These are phyloP conservation scores for Gorsachius magnificus DNA, from an alignment of 2,797 vertebrate species.

Conservation along the genomic window DNA sequence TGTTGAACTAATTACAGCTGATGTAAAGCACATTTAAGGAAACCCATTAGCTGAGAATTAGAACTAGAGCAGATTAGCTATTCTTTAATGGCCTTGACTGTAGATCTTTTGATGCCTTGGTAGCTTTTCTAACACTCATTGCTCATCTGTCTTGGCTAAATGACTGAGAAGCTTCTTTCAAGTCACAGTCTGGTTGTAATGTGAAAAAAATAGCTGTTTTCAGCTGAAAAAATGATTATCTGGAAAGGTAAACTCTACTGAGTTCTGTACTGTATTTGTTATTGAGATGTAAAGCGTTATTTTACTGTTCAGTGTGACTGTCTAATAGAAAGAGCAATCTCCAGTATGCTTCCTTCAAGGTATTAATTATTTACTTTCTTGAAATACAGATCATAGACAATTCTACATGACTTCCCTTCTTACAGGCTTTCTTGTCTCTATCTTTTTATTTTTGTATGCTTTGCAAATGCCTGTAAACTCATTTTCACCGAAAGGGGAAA, in stretches of 20 bases:
- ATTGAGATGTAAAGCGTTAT: constrained; percentile 27
- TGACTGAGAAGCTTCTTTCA: constrained; percentile 50
- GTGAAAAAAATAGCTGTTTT: constrained; percentile 37
- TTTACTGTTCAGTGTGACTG: constrained; percentile 37
- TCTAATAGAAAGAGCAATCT: constrained; percentile 45
- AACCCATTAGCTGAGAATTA: constrained; percentile 69
- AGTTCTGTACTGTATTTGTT: constrained; percentile 32
- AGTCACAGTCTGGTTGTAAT: constrained; percentile 10
- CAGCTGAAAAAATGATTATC: constrained; percentile 24
- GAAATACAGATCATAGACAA: constrained; percentile 48
- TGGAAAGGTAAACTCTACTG: constrained; percentile 39
- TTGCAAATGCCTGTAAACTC: constrained; percentile 49
- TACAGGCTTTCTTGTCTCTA: constrained; percentile 34
- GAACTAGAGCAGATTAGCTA: constrained; percentile 65
- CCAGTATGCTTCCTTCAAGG: constrained; percentile 49
- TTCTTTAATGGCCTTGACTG: constrained; percentile 63
- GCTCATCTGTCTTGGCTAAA: constrained; percentile 62
- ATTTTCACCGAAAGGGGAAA: constrained; percentile 39
- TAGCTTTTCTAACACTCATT: constrained; percentile 55
- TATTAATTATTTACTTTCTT: constrained; percentile 69
- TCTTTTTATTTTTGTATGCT: constrained; percentile 43
- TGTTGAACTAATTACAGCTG: constrained; percentile 65
- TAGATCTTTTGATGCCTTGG: constrained; percentile 58
- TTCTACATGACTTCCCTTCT: constrained; percentile 46
- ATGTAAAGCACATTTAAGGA: constrained; percentile 67